phyloP scores from a whole-genome alignment of 2,113 vertebrate species.

The human (Homo sapiens) region DNA sequence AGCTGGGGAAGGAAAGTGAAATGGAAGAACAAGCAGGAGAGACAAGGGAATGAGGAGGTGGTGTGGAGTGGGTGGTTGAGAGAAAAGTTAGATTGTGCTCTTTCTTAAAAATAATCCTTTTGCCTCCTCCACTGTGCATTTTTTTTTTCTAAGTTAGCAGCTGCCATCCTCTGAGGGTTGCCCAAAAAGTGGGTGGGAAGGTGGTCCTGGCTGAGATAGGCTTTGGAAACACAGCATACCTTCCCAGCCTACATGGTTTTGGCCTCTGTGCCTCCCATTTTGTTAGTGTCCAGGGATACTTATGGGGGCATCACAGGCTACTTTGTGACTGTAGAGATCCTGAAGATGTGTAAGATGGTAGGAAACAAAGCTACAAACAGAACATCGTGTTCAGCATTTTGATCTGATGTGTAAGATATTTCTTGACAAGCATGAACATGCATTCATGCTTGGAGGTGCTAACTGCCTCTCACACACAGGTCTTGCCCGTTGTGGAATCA shows the following conservation, averaged over 20 bases:
- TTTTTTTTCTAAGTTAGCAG: constrained; percentile 60
- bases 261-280: neutral
- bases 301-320: neutral
- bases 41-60: constrained; percentile 70
- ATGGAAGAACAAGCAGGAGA: constrained; percentile 55
- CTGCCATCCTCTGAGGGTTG: constrained; percentile 62
- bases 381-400: neutral
- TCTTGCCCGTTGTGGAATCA: neutral
- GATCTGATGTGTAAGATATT: neutral
- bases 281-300: neutral
- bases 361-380: neutral
- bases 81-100: constrained; percentile 77
- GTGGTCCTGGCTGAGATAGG: neutral
- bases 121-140: constrained; percentile 70
- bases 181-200: constrained; percentile 49
- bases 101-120: constrained; percentile 77
- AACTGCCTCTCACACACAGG: neutral
- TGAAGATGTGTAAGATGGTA: neutral
- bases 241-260: neutral
- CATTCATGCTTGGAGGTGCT: neutral
- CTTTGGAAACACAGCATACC: neutral
- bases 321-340: neutral
- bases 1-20: constrained; percentile 41
- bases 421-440: neutral
- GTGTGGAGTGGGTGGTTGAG: constrained; percentile 69